Evolutionary conservation across 1,140 invertebrate genomes (phyloP), one percentile per base, ranked within the genome.

Genomic region (Episyrphus balteatus): DNA sequence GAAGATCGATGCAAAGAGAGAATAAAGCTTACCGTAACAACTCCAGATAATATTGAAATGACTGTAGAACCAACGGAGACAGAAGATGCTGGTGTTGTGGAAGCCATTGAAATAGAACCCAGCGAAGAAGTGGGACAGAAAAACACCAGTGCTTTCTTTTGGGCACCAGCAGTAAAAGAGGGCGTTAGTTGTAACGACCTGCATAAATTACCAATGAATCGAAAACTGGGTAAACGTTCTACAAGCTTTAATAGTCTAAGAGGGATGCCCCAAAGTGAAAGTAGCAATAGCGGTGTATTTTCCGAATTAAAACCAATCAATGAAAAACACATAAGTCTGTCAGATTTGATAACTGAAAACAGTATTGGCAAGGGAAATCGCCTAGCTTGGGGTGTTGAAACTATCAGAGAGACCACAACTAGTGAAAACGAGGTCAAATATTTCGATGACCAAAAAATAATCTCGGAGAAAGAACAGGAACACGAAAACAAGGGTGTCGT

Each of bases 401-500:
- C 62, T 18, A 59, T 61, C 3, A 66, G 66, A 44, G 66, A 68
- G 53, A 61, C 61, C 40, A 54, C 68, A 1, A 36, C 21, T n/a
- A 56, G 36, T 0, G 34, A 43, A 26, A 50, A 56, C 26, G 64
- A 57, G 26, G 57, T 55, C 31, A 60, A 63, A 33, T 10, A 38
- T n/a, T 38, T 30, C 36, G 31, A 42, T 41, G 48, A 51, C 6
- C 30, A 42, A 38, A 32, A 37, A 31, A 39, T 30, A 42, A 37
- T 15, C 15, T 9, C 15, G 12, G 19, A n/a, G 2, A 21, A 43
- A n/a, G 14, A 32, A 15, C 36, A 45, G 36, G 18, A 41, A 18
- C 11, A 12, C 13, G 32, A 46, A 21, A 57, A 34, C 51, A 57
- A 55, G 21, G 72, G 77, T 49, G 84, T 86, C 1, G 70, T 83